Evolutionary conservation across 2,888 invertebrate species (phyloP).

Genomic region (Chrysopilus asiliformis): DNA sequence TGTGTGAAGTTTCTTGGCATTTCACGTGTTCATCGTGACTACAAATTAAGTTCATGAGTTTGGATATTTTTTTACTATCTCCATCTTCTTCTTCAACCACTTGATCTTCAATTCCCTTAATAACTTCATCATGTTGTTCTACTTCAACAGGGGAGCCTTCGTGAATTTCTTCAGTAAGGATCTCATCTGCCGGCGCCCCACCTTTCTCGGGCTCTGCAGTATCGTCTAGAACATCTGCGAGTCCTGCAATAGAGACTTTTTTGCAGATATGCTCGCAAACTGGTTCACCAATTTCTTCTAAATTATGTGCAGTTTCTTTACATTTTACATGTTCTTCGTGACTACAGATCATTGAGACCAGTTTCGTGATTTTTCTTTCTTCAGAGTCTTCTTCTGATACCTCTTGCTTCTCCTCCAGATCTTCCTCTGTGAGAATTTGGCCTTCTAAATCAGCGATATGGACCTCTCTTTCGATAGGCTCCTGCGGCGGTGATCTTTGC

Average conservation of each 20-base stretch:
- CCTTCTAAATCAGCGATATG: too few relatives aligned
- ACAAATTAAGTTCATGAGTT: constrained; percentile 2
- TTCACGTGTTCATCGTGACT: constrained; percentile 1
- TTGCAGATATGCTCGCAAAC: constrained; percentile 15
- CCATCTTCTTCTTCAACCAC: constrained; percentile 6
- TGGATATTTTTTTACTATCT: constrained; percentile 6
- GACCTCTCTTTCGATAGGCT: too few relatives aligned
- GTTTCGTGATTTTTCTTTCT: constrained; percentile 6
- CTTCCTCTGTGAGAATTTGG: too few relatives aligned
- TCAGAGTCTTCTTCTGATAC: constrained; percentile 5
- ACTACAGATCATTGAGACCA: constrained; percentile 2
- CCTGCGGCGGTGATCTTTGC: background rate
- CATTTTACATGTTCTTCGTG: constrained; percentile 6
- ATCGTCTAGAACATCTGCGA: too few relatives aligned
- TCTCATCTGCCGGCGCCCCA: too few relatives aligned
- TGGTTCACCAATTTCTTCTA: constrained; percentile 14
- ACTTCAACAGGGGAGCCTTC: too few relatives aligned
- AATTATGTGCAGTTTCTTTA: constrained; percentile 8
- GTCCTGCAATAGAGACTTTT: too few relatives aligned
- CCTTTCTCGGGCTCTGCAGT: too few relatives aligned
- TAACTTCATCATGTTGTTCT: too few relatives aligned
- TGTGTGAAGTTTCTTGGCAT: constrained; percentile 9
- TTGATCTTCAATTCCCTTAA: constrained; percentile 13
- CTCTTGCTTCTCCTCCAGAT: too few relatives aligned
- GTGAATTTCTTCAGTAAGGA: too few relatives aligned